Evolutionary conservation across 1,140 invertebrate species (phyloP).

Genomic region (Elymnias hypermnestra): DNA sequence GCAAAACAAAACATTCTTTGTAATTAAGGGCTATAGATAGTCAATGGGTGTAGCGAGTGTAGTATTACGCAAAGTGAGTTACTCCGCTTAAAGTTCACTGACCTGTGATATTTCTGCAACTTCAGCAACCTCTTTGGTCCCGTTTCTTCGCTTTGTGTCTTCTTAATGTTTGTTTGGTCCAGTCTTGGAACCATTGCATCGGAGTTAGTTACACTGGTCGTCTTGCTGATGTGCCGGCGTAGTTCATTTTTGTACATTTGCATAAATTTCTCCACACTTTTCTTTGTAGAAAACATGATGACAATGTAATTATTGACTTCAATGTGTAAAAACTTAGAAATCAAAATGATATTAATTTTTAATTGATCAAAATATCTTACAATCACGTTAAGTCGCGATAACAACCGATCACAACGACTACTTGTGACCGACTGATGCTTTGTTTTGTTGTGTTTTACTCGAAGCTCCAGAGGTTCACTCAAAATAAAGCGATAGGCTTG

Average conservation of each 20-base stretch:
- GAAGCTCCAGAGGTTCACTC: slow-evolving; percentile 45
- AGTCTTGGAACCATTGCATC: slow-evolving; percentile 73
- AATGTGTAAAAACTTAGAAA: neutral
- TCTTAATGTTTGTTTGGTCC: slow-evolving; percentile 45
- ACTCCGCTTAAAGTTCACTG: slow-evolving; percentile 50
- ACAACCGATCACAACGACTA: slow-evolving; percentile 41
- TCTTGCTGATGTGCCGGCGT: slow-evolving; percentile 76
- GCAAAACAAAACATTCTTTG: too few relatives aligned
- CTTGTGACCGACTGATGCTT: slow-evolving; percentile 73
- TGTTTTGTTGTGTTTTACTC: slow-evolving; percentile 64
- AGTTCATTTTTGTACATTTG: slow-evolving; percentile 68
- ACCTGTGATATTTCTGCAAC: slow-evolving; percentile 76
- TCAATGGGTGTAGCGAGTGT: too few relatives aligned
- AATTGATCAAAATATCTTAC: neutral
- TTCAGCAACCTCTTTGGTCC: slow-evolving; percentile 65
- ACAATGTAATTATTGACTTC: slow-evolving; percentile 6
- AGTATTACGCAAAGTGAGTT: slow-evolving; percentile 43
- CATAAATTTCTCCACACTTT: slow-evolving; percentile 58
- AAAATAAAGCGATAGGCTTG: slow-evolving; percentile 48
- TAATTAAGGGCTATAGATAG: too few relatives aligned
- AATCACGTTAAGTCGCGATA: slow-evolving; percentile 6
- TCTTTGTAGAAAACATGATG: slow-evolving; percentile 67
- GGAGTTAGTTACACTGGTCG: slow-evolving; percentile 76
- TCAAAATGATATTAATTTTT: neutral
- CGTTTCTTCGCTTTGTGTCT: slow-evolving; percentile 59